Evolutionary conservation across 1,140 invertebrate species (phyloP), one percentile per base, ranked within the genome.

Genomic region (Trichomalopsis sarcophagae): DNA sequence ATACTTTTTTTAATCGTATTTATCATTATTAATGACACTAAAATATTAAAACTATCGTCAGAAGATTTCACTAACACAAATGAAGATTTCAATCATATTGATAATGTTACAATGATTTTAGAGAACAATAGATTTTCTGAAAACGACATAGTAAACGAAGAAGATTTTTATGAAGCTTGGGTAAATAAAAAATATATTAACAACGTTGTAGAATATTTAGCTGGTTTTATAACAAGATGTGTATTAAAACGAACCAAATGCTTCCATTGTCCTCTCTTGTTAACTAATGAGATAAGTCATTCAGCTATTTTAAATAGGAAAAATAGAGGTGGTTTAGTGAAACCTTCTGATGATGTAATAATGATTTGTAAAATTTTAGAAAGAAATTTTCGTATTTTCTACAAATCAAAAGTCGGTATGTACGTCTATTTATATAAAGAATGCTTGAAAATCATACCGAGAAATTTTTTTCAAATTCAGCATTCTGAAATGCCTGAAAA

Each of bases 31-130:
- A 27, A 1, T 1, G 40, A n/a, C 40, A 84, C 77, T 7, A 7
- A 74, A 33, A 80, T 84, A 30, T 74, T 84, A 75, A 50, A 80
- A 66, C 21, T 73, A 30, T 17, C 36, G 30, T 68, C 78, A 21
- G 36, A 27, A 44, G 23, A 33, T 81, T 81, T 50, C 1, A 47
- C 1, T 23, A 71, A 47, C 4, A 23, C 13, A 71, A 21, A 33
- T 62, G 27, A 73, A 75, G 44, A 40, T 36, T n/a, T 10, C 21
- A 17, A 23, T 76, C 5, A 76, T n/a, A 11, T 69, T 10, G 13
- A 69, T 9, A 69, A 33, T 14, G 14, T 36, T 14, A 2, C 30
- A 33, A 11, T 2, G 40, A 0, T 71, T 17, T 23, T 69, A 17
- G 21, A 30, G 0, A 27, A 69, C 17, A 36, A 71, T 33, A 10